Conservation (phyloP, 2,113 vertebrate species). For the Etheostoma spectabile region DNA sequence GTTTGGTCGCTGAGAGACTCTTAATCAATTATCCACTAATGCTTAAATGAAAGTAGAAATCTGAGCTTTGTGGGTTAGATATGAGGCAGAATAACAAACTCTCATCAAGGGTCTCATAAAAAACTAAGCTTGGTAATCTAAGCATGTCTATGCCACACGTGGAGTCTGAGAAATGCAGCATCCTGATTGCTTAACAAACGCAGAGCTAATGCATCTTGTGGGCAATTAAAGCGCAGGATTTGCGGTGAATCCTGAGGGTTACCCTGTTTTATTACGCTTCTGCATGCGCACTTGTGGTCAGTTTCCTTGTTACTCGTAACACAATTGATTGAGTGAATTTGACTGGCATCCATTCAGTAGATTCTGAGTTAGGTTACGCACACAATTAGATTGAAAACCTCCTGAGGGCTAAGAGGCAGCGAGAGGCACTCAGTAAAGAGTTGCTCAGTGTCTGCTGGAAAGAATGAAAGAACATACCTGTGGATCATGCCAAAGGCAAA, state of each 20-base stretch:
- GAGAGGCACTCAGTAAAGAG: slow-evolving; percentile 9
- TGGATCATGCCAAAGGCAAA: slow-evolving; percentile 42
- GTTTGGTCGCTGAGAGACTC: slow-evolving; percentile 16
- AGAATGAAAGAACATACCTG: not conserved
- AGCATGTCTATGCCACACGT: slow-evolving; percentile 12
- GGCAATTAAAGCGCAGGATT: not conserved
- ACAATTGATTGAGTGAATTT: slow-evolving; percentile 9
- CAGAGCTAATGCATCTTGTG: not conserved
- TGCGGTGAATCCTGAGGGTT: not conserved
- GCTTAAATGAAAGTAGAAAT: slow-evolving; percentile 20
- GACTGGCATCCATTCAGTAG: not conserved
- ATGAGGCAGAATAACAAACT: slow-evolving; percentile 10
- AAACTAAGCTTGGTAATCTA: not conserved
- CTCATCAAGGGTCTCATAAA: slow-evolving; percentile 18
- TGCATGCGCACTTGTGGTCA: not conserved
- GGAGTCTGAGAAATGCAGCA: not conserved
- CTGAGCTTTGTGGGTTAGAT: slow-evolving; percentile 10
- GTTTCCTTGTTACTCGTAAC: not conserved
- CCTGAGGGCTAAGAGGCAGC: not conserved
- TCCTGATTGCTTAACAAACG: not conserved
- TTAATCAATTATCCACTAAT: slow-evolving; percentile 49
- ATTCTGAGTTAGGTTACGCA: slow-evolving; percentile 23
- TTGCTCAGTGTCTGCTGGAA: not conserved
- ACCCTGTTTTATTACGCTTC: slow-evolving; percentile 18
- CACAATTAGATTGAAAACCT: slow-evolving; percentile 6